phyloP scores from a whole-genome alignment of 2,797 vertebrate species.

The Eutrigla gurnardus region DNA sequence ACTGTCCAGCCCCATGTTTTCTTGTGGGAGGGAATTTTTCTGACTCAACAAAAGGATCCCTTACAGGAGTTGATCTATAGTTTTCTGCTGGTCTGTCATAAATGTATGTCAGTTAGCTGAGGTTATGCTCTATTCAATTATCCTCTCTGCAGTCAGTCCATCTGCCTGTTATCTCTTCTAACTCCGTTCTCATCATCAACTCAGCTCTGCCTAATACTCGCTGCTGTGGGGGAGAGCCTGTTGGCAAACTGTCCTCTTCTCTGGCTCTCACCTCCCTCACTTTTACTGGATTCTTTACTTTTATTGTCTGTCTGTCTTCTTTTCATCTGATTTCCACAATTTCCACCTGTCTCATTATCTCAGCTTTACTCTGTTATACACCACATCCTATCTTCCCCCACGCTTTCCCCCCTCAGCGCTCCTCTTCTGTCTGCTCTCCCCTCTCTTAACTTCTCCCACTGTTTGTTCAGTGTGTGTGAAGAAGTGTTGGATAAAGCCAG shows the following conservation, averaged over 20 bases:
- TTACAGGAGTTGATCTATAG: conserved; percentile 65
- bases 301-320: conserved; percentile 56
- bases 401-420: conserved; percentile 13
- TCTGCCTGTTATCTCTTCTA: conserved; percentile 76
- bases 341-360: conserved; percentile 62
- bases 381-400: conserved; percentile 4
- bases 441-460: conserved; percentile 56
- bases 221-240: conserved; percentile 54
- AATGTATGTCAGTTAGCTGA: conserved; percentile 73
- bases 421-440: conserved; percentile 36
- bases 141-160: conserved; percentile 73
- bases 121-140: conserved; percentile 77
- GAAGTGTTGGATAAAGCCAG: conserved; percentile 68
- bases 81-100: conserved; percentile 76
- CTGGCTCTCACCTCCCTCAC: conserved; percentile 42
- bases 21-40: conserved; percentile 62
- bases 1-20: conserved; percentile 41
- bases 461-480: conserved; percentile 77
- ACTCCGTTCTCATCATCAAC: conserved; percentile 72
- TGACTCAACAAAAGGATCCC: conserved; percentile 65
- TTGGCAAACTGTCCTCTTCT: conserved; percentile 62
- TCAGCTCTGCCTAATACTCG: conserved; percentile 65
- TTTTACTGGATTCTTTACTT: conserved; percentile 34
- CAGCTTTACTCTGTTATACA: conserved; percentile 56
- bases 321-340: conserved; percentile 27